Conservation (phyloP, 2,888 invertebrate species). For the Venustoraphidia nigricollis region DNA sequence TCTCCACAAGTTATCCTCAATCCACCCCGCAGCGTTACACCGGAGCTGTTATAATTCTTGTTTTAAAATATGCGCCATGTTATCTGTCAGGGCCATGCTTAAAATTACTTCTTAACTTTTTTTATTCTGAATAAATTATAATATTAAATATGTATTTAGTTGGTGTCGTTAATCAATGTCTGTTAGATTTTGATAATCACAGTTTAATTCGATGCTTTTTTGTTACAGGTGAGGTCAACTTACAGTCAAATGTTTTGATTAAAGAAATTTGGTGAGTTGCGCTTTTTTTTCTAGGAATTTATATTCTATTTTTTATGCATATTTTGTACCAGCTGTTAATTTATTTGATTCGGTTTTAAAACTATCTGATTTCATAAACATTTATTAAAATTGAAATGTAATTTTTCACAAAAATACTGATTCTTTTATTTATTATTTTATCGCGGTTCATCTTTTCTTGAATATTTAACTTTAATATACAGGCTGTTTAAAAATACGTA, state of each 20-base stretch:
- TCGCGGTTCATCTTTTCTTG: no score
- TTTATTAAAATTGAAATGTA: no score
- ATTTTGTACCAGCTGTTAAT: no score
- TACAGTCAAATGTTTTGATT: background rate
- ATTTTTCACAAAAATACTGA: no score
- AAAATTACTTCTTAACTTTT: constrained; percentile 17
- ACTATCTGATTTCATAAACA: no score
- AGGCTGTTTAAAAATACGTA: no score
- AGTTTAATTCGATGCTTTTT: background rate
- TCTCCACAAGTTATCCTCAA: background rate
- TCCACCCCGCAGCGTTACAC: background rate
- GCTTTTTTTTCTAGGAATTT: no score
- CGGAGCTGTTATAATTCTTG: constrained; percentile 19
- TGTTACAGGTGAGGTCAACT: constrained; percentile 3
- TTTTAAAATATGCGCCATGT: constrained; percentile 25
- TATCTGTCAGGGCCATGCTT: constrained; percentile 19
- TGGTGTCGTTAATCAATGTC: constrained; percentile 11
- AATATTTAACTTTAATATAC: no score
- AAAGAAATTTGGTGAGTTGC: no score
- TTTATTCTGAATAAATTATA: constrained; percentile 15
- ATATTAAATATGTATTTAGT: constrained; percentile 15
- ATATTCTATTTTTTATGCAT: no score
- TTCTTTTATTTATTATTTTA: no score
- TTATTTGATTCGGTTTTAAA: no score
- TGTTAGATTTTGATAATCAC: background rate